These are phyloP conservation scores for Meleagris gallopavo DNA, from an alignment of 2,113 vertebrate genomes.

Conservation along the genomic window DNA sequence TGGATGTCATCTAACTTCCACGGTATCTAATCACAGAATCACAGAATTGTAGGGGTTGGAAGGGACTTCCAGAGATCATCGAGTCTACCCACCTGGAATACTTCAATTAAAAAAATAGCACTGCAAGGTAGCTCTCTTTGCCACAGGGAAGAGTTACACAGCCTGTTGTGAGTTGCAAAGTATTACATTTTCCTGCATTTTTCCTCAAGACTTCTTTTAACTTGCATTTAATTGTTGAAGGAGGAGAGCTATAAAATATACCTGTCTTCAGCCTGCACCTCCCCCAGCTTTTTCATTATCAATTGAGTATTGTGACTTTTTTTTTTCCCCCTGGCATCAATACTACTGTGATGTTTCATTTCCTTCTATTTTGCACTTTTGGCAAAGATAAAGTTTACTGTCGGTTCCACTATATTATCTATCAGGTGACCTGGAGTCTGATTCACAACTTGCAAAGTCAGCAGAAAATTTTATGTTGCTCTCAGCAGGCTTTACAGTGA, in stretches of 20 bases:
- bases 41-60: too few relatives aligned
- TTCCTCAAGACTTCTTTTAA: neutral
- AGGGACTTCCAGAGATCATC: too few relatives aligned
- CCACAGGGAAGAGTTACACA: rapidly evolving
- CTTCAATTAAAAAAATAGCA: neutral
- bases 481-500: conserved; percentile 17
- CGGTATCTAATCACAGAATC: too few relatives aligned
- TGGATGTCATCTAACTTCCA: neutral
- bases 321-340: neutral
- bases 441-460: conserved; percentile 25
- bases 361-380: conserved; percentile 39
- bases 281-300: conserved; percentile 41
- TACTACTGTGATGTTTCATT: conserved; percentile 44
- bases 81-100: rapidly evolving
- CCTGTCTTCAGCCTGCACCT: conserved; percentile 18
- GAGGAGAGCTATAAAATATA: neutral
- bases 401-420: neutral
- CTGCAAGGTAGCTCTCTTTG: neutral
- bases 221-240: neutral
- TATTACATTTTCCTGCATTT: neutral
- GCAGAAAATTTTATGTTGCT: conserved; percentile 30
- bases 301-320: neutral
- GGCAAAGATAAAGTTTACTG: neutral
- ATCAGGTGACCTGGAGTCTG: conserved; percentile 17
- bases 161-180: neutral